Percentiles rank a stretch among this genome's conserved stretches.
These are phyloP conservation scores for Mastomys coucha DNA, from an alignment of 2,113 vertebrate species.

Conservation along the genomic window DNA sequence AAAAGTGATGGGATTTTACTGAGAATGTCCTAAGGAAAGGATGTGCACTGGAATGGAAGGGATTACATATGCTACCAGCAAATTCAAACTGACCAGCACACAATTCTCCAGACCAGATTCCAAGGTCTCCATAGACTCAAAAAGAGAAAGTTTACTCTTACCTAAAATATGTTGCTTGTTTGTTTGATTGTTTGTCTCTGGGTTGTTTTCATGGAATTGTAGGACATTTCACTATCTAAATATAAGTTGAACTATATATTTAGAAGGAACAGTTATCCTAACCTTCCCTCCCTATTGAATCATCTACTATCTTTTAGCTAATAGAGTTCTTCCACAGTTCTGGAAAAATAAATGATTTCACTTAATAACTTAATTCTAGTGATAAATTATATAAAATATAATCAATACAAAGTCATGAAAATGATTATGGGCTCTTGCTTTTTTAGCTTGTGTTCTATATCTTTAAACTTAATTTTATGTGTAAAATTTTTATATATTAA, in stretches of 20 bases:
- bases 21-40: not conserved
- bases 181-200: not conserved
- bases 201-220: not conserved
- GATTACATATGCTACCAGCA: not conserved
- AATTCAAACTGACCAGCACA: not conserved
- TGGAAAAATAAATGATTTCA: not conserved
- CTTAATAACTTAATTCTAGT: not conserved
- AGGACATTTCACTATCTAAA: not conserved
- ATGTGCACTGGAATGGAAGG: accelerated
- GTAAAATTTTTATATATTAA: not conserved
- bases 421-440: not conserved
- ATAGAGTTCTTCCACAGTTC: too few relatives aligned
- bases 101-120: not conserved
- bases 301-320: not conserved
- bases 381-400: not conserved
- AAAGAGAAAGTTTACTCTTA: not conserved
- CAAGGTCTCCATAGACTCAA: not conserved
- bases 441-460: not conserved
- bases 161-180: not conserved
- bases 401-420: not conserved
- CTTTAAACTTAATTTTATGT: not conserved
- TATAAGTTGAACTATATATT: not conserved
- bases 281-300: not conserved
- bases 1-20: not conserved
- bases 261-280: not conserved